Evolutionary conservation across 35 echinoderm and acorn worm species (phyloP).

Genomic region (Ophiothrix spiculata): DNA sequence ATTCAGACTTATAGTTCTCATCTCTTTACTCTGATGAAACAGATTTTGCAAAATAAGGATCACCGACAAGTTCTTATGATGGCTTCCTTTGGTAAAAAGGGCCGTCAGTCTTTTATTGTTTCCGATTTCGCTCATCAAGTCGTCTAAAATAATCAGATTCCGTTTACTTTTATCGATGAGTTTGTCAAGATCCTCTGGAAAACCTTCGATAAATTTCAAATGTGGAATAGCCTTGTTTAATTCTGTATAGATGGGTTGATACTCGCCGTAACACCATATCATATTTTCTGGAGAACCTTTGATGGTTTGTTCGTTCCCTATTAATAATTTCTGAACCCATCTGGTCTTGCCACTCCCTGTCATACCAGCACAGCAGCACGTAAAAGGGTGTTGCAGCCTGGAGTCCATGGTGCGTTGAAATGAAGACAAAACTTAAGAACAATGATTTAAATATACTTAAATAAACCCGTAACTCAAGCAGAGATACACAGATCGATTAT

Average conservation of each 20-base stretch:
- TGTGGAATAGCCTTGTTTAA: constrained; percentile 12
- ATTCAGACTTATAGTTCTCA: constrained; percentile 64
- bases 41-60: constrained; percentile 74
- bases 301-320: not conserved
- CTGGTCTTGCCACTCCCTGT: constrained; percentile 52
- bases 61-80: constrained; percentile 51
- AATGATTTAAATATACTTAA: no score
- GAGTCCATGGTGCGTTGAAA: no score
- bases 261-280: constrained; percentile 70
- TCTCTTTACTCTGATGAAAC: constrained; percentile 60
- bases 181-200: constrained; percentile 25
- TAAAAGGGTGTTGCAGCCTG: constrained; percentile 23
- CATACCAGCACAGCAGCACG: not conserved
- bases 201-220: constrained; percentile 40
- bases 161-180: constrained; percentile 22
- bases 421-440: no score
- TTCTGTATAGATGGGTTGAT: constrained; percentile 30
- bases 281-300: constrained; percentile 33
- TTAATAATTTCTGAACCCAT: constrained; percentile 35
- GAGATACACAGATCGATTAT: no score
- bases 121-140: constrained; percentile 37
- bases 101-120: constrained; percentile 21
- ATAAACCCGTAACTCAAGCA: no score
- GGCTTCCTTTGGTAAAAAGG: constrained; percentile 59
- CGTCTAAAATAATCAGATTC: constrained; percentile 48